Evolutionary conservation across 2,888 invertebrate species (phyloP), one percentile per base, ranked within the genome.

Genomic region (Brachypalpus laphriformis): DNA sequence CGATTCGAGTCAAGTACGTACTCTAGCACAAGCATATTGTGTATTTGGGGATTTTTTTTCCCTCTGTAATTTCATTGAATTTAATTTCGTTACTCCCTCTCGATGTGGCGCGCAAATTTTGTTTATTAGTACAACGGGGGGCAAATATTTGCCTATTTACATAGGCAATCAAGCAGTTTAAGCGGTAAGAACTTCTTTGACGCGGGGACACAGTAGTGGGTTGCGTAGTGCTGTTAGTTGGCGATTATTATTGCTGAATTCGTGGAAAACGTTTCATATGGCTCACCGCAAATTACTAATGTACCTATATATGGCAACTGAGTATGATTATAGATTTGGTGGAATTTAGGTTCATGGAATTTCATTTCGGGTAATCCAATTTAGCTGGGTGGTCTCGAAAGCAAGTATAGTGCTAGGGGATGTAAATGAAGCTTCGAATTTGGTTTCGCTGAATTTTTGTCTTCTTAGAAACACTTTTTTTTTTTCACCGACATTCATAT

Each of bases 161-260:
- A 51, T 11, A 22, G 51, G 31, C 51, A 51, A 25, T 66, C 37
- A 49, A 18, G 20, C 25, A 20, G 37, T 66, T 51, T 18, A 18
- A 57, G 11, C 11, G 49, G 22, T 18, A 20, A 31, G 56, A 42
- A 28, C 3, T n/a, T 56, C 22, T 54, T 8, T 6, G 18, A 40
- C 2, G 61, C 11, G 45, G 14, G 47, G 28, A 16, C 65, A 16
- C n/a, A 8, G 47, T 8, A 47, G 59, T 56, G 2, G 40, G 28
- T 47, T n/a, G n/a, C n/a, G n/a, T n/a, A n/a, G n/a, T n/a, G n/a
- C n/a, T 20, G 61, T 25, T 56, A 74, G 51, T 45, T 63, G 54
- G 18, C 18, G 56, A 11, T 31, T 28, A 11, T 31, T 28, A 11
- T 18, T n/a, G 11, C 11, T 25, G 51, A 11, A 40, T 40, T 22